A percentile compares a stretch with the other conserved stretches of the same genome.
phyloP scores from a whole-genome alignment of 2,888 invertebrate genomes.

The Leptinotarsa juncta region DNA sequence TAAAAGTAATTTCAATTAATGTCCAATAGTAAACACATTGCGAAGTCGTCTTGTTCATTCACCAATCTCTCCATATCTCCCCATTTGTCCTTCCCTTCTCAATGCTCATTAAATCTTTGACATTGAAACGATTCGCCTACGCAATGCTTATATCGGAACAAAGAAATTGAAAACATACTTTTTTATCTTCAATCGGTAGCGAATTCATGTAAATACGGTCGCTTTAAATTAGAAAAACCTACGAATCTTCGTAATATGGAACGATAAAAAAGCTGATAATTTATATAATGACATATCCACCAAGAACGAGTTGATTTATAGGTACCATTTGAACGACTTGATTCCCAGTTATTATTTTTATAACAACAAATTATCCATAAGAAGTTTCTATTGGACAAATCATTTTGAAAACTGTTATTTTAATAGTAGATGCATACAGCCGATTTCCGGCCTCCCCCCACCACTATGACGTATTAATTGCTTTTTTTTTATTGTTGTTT shows the following conservation, averaged over 20 bases:
- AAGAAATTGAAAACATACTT: slow-evolving; percentile 36
- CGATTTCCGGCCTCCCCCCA: no score
- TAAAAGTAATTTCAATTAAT: neutral
- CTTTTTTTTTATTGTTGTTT: no score
- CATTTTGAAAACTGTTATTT: neutral
- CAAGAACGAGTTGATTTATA: slow-evolving; percentile 26
- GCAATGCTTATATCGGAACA: slow-evolving; percentile 33
- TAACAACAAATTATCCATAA: neutral
- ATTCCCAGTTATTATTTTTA: slow-evolving; percentile 6
- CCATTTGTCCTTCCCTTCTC: neutral
- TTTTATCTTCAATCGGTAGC: slow-evolving; percentile 33
- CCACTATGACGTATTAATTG: no score
- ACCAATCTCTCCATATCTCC: slow-evolving; percentile 2
- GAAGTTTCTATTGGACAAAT: neutral
- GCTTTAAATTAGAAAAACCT: slow-evolving; percentile 40
- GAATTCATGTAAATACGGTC: slow-evolving; percentile 33
- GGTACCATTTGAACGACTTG: neutral
- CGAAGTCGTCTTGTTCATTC: slow-evolving; percentile 1
- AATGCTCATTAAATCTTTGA: slow-evolving; percentile 32
- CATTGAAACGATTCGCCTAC: slow-evolving; percentile 35
- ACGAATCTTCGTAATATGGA: slow-evolving; percentile 40
- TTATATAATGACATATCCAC: slow-evolving; percentile 32
- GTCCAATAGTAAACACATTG: neutral
- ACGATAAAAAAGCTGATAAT: slow-evolving; percentile 31
- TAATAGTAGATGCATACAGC: neutral